Conservation (phyloP, 2,113 vertebrate species). For the Poeciliopsis prolifica region DNA sequence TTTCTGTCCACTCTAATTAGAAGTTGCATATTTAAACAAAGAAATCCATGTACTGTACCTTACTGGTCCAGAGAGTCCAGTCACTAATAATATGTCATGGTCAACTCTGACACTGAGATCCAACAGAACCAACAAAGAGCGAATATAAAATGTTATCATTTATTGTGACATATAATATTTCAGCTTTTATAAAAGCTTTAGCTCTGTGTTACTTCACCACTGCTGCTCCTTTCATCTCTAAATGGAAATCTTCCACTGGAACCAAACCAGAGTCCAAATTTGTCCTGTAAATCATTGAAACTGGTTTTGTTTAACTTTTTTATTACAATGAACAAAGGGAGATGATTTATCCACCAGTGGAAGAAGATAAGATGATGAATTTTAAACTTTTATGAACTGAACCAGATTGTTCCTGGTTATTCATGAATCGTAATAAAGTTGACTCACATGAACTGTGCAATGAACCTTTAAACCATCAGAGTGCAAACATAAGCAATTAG, state of each 20-base stretch:
- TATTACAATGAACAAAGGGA: background rate
- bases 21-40: too few species aligned
- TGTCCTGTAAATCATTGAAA: constrained; percentile 14
- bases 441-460: background rate
- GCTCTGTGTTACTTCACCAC: background rate
- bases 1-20: too few species aligned
- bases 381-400: constrained; percentile 26
- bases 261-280: background rate
- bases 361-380: constrained; percentile 15
- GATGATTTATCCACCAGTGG: background rate
- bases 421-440: background rate
- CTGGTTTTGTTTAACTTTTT: constrained; percentile 9
- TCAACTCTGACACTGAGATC: too few species aligned
- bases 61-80: too few species aligned
- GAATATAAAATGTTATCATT: too few species aligned
- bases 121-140: too few species aligned
- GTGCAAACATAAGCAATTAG: background rate
- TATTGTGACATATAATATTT: background rate
- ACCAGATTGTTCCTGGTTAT: background rate
- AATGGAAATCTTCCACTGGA: background rate
- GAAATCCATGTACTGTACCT: too few species aligned
- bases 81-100: too few species aligned
- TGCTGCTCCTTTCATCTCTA: background rate
- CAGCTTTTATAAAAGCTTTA: background rate
- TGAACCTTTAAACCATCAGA: background rate